Percentiles rank a stretch among this genome's conserved stretches.
These are phyloP conservation scores for Rallus limicola DNA, from an alignment of 2,113 vertebrate genomes.

Conservation along the genomic window DNA sequence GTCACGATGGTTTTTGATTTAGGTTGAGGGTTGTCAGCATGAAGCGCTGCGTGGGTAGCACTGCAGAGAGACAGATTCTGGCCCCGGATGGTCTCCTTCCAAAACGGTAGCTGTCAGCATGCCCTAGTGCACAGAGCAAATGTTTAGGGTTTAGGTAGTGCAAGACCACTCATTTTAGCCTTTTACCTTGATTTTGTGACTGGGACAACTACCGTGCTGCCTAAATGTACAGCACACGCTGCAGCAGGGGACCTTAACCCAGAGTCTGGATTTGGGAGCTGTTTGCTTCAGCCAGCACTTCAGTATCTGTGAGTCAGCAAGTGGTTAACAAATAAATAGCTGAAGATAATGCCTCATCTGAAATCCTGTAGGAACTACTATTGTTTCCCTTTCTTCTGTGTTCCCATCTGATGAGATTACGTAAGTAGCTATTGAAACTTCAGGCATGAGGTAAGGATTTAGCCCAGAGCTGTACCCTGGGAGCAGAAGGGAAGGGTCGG, in stretches of 20 bases:
- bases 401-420: background rate
- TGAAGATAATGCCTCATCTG: background rate
- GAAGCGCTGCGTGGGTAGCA: background rate
- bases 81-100: background rate
- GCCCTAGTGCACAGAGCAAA: background rate
- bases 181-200: background rate
- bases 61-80: background rate
- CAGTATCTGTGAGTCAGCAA: background rate
- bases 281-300: background rate
- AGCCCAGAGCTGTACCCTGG: background rate
- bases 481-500: background rate
- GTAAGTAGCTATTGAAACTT: background rate
- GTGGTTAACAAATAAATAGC: background rate
- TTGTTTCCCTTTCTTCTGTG: background rate
- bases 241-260: background rate
- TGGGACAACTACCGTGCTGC: background rate
- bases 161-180: background rate
- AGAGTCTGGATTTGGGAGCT: background rate
- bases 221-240: background rate
- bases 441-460: background rate
- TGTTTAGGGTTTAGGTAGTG: background rate
- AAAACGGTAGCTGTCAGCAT: background rate
- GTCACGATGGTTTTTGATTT: background rate
- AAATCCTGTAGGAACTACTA: background rate
- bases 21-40: background rate